Conservation (phyloP, 2,113 vertebrate genomes). For the Microcebus ravelobensis region DNA sequence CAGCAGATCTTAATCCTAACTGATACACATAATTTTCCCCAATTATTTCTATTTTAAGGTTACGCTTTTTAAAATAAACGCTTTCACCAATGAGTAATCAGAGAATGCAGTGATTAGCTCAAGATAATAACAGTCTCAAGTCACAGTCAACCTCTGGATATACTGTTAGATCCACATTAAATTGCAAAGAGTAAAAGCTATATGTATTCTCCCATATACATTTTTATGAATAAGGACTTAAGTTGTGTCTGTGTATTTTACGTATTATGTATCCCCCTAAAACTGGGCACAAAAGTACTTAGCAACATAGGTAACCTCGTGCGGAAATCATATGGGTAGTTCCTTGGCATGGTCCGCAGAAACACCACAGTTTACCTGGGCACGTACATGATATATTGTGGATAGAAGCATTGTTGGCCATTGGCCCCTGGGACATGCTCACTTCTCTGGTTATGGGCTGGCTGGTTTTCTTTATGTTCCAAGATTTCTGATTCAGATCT, state of each 20-base stretch:
- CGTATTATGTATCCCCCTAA: background rate
- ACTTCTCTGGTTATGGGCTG: background rate
- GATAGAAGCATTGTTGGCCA: background rate
- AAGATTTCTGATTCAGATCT: background rate
- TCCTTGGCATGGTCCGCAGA: background rate
- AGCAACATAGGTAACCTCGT: background rate
- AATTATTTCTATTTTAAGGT: constrained; percentile 80
- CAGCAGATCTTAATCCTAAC: constrained; percentile 37
- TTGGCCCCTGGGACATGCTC: background rate
- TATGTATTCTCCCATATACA: background rate
- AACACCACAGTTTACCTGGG: background rate
- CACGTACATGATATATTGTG: background rate
- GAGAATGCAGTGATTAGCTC: constrained; percentile 78
- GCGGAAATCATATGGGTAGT: background rate
- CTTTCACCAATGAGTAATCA: constrained; percentile 80
- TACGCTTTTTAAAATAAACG: constrained; percentile 77
- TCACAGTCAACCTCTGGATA: background rate
- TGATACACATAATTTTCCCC: constrained; percentile 73
- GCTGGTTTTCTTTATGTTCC: background rate
- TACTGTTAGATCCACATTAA: background rate
- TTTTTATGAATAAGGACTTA: constrained; percentile 5
- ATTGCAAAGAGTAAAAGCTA: constrained; percentile 37
- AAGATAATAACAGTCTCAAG: constrained; percentile 72
- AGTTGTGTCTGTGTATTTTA: background rate
- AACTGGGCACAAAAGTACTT: background rate